These are phyloP conservation scores for Parasteatoda tepidariorum DNA, from an alignment of 1,140 invertebrate genomes.

Conservation along the genomic window DNA sequence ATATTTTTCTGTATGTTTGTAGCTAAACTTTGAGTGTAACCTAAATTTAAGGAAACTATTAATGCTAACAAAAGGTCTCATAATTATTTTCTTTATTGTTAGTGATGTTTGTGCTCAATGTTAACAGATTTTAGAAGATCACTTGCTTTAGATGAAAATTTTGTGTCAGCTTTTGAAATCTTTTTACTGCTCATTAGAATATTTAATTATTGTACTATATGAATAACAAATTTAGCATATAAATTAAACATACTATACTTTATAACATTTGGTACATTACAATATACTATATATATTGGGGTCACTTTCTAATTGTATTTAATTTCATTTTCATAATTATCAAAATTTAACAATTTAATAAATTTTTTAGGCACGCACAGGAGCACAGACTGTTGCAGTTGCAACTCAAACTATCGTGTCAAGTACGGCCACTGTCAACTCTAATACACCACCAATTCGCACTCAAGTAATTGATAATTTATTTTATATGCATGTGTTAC, in stretches of 20 bases:
- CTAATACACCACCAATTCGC: conserved; percentile 29
- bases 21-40: too few species aligned
- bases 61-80: too few species aligned
- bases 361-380: conserved; percentile 24
- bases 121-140: too few species aligned
- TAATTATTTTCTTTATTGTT: too few species aligned
- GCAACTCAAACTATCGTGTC: conserved; percentile 76
- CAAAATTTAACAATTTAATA: background rate
- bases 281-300: background rate
- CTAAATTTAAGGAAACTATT: too few species aligned
- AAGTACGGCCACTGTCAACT: conserved; percentile 38
- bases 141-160: too few species aligned
- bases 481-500: background rate
- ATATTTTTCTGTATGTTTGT: too few species aligned
- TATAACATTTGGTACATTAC: background rate
- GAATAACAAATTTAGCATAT: background rate
- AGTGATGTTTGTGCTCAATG: too few species aligned
- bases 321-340: background rate
- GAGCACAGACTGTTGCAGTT: conserved; percentile 69
- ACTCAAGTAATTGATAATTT: conserved; percentile 19
- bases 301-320: background rate
- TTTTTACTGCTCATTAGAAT: background rate
- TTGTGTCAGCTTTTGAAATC: too few species aligned
- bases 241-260: background rate
- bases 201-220: background rate